Base-by-base conservation (phyloP, 1,140 invertebrate species). In the Platyscapa corneri region DNA sequence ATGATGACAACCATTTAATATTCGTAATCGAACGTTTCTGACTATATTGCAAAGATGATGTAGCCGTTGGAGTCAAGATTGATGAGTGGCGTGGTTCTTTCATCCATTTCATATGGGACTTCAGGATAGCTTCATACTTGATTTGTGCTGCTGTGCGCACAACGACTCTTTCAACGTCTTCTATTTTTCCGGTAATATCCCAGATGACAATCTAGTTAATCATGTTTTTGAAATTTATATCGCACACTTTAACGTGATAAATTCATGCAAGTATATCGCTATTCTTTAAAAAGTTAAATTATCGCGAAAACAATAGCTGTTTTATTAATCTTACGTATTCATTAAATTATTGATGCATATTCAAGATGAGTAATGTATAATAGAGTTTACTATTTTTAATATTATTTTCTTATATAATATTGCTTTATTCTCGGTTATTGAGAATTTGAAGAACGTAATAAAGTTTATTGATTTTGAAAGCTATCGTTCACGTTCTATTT, bases 101-200 rank as follows among this genome's bases (percentile, higher is more conserved):
- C 92, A 96, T 95, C 96, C 96, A 97, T 23, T 91, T 93, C 92
- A 86, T 95, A 20, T 79, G 93, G 78, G 94, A 94, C 82, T 94
- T 94, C 90, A 75, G 0, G 0, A 65, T 3, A 23, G 8, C 67
- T 2, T 72, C 7, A n/a, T 85, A 18, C 39, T 96, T 95, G n/a
- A 93, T 92, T 90, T 96, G 95, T 0, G 93, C 93, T 60, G 94
- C 91, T 74, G 95, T 96, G n/a, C 95, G 88, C n/a, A 95, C 94
- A 89, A 95, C 93, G 39, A 95, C 92, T 56, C 92, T 93, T 86
- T 96, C 95, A 0, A 95, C 92, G 86, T 94, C 94, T 87, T 96
- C 94, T 74, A 96, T 93, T 88, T 95, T 95, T 79, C 95, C 95
- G 12, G 94, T 94, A 60, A 97, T 93, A 90, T 97, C 96, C 96